A percentile compares a stretch with the other conserved stretches of the same genome.
These are phyloP conservation scores for Microcaecilia unicolor DNA, from an alignment of 2,797 vertebrate genomes.

Conservation along the genomic window DNA sequence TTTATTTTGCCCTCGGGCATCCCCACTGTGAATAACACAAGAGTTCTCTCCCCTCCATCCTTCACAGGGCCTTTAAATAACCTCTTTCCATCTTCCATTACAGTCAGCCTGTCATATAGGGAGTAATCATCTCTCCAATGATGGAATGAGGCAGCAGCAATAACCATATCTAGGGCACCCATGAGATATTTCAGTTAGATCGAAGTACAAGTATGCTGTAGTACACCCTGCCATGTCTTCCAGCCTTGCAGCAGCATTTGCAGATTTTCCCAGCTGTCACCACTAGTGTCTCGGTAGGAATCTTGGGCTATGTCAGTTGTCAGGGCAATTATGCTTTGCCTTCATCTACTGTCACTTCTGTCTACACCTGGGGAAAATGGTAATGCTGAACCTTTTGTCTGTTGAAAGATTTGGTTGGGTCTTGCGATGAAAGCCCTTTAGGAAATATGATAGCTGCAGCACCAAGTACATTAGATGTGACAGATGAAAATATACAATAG, in stretches of 20 bases:
- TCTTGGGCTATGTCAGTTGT: background rate
- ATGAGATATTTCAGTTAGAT: conserved; percentile 11
- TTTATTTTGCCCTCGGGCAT: conserved; percentile 29
- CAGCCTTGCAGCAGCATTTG: conserved; percentile 21
- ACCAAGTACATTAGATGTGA: no score
- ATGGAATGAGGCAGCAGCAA: conserved; percentile 34
- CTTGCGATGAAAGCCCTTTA: no score
- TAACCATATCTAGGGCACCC: conserved; percentile 14
- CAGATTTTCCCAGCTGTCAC: conserved; percentile 13
- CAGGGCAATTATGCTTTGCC: no score
- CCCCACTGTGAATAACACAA: conserved; percentile 15
- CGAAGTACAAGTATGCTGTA: conserved; percentile 16
- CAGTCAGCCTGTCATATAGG: conserved; percentile 19
- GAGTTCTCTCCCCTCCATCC: conserved; percentile 17
- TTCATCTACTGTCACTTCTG: no score
- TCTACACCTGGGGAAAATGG: no score
- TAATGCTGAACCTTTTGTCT: no score
- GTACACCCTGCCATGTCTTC: conserved; percentile 10
- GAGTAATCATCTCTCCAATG: conserved; percentile 13
- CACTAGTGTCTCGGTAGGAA: background rate
- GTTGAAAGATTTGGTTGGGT: no score
- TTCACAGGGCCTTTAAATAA: conserved; percentile 17
- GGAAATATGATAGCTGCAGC: no score
- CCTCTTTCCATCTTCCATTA: conserved; percentile 20
- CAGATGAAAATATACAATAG: no score